Evolutionary conservation across 2,888 invertebrate genomes (phyloP).

Genomic region (Uloborus plumipes): DNA sequence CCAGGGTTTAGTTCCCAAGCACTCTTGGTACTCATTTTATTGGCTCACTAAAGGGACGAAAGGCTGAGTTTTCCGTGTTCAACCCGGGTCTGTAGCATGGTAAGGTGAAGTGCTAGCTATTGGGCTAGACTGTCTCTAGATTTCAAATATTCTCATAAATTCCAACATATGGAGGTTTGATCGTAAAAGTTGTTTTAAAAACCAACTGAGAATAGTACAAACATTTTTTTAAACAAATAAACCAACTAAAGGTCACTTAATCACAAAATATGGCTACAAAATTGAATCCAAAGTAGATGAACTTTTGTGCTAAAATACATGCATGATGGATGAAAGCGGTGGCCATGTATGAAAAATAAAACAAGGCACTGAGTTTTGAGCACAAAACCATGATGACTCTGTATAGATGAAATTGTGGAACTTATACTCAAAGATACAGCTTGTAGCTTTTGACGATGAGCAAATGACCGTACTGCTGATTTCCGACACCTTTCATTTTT

Average conservation of each 20-base stretch:
- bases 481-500: constrained; percentile 50
- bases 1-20: no score
- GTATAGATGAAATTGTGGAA: constrained; percentile 53
- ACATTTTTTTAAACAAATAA: not conserved
- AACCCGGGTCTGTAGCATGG: no score
- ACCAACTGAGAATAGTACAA: not conserved
- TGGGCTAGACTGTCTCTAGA: no score
- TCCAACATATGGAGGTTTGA: no score
- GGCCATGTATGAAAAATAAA: constrained; percentile 27
- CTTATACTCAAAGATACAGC: constrained; percentile 47
- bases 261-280: constrained; percentile 23
- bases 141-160: no score
- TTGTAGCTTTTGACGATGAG: constrained; percentile 44
- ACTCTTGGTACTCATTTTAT: no score
- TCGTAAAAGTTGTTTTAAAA: no score
- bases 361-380: constrained; percentile 57
- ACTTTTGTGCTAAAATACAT: constrained; percentile 31
- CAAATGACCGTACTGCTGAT: constrained; percentile 52
- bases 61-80: no score
- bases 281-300: constrained; percentile 50
- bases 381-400: constrained; percentile 57
- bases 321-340: constrained; percentile 48
- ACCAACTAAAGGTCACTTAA: not conserved
- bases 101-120: no score
- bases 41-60: no score